These are phyloP conservation scores for Polyploca ridens DNA, from an alignment of 2,888 invertebrate genomes.

Conservation along the genomic window DNA sequence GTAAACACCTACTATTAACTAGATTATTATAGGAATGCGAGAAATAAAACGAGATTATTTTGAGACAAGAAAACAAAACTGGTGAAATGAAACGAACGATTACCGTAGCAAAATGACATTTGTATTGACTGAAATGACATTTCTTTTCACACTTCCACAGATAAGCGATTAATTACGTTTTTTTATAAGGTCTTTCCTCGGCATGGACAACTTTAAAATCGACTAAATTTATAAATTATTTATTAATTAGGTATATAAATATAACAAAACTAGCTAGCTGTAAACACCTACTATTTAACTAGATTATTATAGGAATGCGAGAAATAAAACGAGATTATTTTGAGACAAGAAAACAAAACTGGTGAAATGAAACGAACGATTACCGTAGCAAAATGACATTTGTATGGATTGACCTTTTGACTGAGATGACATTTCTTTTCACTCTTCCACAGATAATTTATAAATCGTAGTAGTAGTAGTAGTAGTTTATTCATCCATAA, in stretches of 20 bases:
- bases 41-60: constrained; percentile 30
- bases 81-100: constrained; percentile 26
- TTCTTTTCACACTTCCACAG: neutral
- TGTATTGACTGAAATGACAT: constrained; percentile 14
- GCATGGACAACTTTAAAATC: no score
- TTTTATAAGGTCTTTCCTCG: no score
- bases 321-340: constrained; percentile 30
- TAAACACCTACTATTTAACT: constrained; percentile 13
- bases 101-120: constrained; percentile 42
- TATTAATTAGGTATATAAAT: no score
- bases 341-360: constrained; percentile 42
- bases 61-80: constrained; percentile 42
- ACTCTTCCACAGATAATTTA: neutral
- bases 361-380: constrained; percentile 26
- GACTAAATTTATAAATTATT: no score
- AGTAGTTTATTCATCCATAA: no score
- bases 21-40: constrained; percentile 12
- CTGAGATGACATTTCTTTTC: neutral
- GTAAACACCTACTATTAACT: constrained; percentile 13
- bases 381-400: constrained; percentile 42
- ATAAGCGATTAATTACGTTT: neutral
- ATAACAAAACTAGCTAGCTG: constrained; percentile 15
- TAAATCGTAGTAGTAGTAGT: no score
- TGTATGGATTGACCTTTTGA: no score
- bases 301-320: constrained; percentile 12